phyloP scores from a whole-genome alignment of 2,113 vertebrate species.

The Ahaetulla prasina region DNA sequence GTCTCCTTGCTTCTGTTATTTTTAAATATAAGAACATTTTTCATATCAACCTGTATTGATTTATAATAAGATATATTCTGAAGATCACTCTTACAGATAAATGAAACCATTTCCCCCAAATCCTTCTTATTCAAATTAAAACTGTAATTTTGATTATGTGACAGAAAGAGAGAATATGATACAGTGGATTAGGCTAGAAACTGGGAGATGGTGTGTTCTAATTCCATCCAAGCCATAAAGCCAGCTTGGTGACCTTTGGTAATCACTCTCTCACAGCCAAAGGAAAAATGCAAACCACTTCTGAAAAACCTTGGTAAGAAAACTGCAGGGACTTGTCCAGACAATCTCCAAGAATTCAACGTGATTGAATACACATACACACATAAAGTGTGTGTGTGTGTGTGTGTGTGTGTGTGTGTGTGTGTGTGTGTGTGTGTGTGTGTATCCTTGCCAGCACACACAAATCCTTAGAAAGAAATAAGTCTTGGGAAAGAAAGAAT shows the following conservation, averaged over 20 bases:
- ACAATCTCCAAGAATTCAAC: not conserved
- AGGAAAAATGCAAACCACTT: not conserved
- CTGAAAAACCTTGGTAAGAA: not conserved
- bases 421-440: no score
- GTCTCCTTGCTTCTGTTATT: not conserved
- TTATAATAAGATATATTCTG: not conserved
- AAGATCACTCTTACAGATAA: not conserved
- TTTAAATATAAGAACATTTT: not conserved
- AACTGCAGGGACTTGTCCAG: not conserved
- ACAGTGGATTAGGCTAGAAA: not conserved
- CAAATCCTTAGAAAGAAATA: not conserved
- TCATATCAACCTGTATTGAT: not conserved
- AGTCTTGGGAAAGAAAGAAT: conserved; percentile 60
- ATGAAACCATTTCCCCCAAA: not conserved
- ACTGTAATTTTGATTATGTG: not conserved
- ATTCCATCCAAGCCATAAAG: not conserved
- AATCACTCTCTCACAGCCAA: not conserved
- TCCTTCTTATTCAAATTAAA: not conserved
- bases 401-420: accelerated
- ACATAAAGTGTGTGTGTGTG: not conserved
- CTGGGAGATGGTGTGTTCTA: not conserved
- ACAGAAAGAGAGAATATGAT: not conserved
- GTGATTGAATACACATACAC: no score
- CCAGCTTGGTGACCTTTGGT: not conserved
- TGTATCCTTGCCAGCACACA: accelerated